Base-by-base conservation (phyloP, 1,140 invertebrate species). In the Meloidogyne chitwoodi region DNA sequence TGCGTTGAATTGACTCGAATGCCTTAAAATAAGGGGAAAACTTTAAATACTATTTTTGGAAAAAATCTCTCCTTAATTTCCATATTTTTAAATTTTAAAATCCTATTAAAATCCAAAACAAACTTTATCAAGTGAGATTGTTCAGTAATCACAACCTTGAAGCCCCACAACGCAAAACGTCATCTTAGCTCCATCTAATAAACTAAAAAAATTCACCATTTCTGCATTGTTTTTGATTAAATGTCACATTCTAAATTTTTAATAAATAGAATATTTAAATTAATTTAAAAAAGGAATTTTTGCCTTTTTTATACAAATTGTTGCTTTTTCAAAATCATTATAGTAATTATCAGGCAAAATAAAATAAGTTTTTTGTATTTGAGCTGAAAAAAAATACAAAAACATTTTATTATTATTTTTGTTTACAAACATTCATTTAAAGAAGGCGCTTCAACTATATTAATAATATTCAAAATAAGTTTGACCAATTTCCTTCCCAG, bases 371-470 rank as follows among this genome's bases (percentile, higher is more conserved):
- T 80, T 82, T 66, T 87, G 83, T 22, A 72, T 79, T 31, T 80
- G 73, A 10, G 75, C 76, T 5, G 75, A n/a, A 26, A 84, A 75
- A 29, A 67, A 27, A n/a, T 16, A 0, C 19, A n/a, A 65, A 65
- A 19, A 14, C n/a, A 31, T 4, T 31, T 6, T 6, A 31, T 66
- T n/a, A n/a, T n/a, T n/a, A n/a, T 48, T 11, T 29, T 14, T 27
- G 24, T 44, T n/a, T 27, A 27, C 38, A 16, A 41, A 29, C 29
- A 34, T 63, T 76, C 75, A 6, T 56, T 10, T 4, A 38, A 64
- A 6, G 68, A 19, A 22, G 64, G 77, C 27, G 85, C 84, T 38
- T 86, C 85, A 34, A 86, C 80, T 56, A 88, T 83, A 74, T 91
- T 91, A 81, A n/a, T n/a, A n/a, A n/a, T n/a, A n/a, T n/a, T n/a